Conservation (phyloP, 2,888 invertebrate genomes). For the Tyria jacobaeae region DNA sequence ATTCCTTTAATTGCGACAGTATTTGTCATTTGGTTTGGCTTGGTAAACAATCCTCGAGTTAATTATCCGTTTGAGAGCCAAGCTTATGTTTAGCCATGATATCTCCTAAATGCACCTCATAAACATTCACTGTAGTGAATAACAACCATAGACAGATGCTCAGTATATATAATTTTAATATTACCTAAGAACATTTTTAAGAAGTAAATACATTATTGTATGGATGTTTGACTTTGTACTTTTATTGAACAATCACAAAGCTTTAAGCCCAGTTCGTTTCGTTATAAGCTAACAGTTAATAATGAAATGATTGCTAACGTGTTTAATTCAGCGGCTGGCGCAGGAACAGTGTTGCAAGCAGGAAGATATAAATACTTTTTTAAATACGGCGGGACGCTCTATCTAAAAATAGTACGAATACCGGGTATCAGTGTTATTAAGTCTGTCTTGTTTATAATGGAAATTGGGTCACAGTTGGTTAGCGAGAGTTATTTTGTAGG, state of each 20-base stretch:
- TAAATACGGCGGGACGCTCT: constrained; percentile 48
- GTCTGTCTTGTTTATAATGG: constrained; percentile 29
- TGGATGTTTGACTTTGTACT: neutral
- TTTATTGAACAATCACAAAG: neutral
- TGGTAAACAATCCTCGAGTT: no score
- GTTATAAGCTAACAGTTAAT: neutral
- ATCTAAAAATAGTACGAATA: constrained; percentile 41
- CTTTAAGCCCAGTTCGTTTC: no score
- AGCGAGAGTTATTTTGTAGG: neutral
- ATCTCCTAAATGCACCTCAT: no score
- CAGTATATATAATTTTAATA: no score
- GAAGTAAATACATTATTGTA: neutral
- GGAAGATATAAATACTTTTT: constrained; percentile 48
- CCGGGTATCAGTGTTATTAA: constrained; percentile 45
- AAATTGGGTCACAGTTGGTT: constrained; percentile 8
- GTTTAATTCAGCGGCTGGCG: constrained; percentile 1
- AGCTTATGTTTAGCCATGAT: no score
- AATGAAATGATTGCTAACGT: neutral
- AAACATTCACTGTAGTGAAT: no score
- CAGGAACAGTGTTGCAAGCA: constrained; percentile 42
- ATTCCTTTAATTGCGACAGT: no score
- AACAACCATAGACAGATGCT: no score
- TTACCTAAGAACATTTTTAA: neutral
- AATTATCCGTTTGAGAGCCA: no score
- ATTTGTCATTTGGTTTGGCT: no score